phyloP scores from a whole-genome alignment of 2,113 vertebrate genomes.

The Chamaetylas fuelleborni region DNA sequence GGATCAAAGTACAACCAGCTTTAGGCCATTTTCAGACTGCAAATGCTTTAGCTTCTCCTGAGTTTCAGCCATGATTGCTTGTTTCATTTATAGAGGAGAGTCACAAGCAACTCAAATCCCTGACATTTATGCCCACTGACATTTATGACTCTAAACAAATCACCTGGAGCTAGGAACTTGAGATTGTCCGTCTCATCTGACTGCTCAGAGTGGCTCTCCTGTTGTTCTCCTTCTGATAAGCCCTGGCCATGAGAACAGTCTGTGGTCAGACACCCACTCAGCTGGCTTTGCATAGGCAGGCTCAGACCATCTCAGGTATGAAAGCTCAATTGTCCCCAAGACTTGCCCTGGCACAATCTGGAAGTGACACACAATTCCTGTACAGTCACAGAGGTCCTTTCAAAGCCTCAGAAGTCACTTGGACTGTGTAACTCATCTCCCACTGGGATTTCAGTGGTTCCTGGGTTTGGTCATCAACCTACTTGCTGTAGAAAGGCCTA shows the following conservation, averaged over 20 bases:
- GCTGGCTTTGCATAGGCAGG: neutral
- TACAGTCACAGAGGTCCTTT: neutral
- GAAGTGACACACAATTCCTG: neutral
- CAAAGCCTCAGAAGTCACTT: neutral
- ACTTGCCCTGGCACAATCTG: neutral
- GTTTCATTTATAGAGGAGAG: neutral
- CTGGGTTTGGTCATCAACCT: neutral
- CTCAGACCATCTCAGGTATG: neutral
- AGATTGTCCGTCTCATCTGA: fast-evolving
- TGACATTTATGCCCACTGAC: neutral
- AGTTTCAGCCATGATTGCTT: neutral
- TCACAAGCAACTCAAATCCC: neutral
- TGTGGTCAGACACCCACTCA: neutral
- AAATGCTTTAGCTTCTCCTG: neutral
- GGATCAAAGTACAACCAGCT: neutral
- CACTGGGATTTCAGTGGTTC: neutral
- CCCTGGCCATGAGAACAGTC: neutral
- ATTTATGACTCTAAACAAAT: neutral
- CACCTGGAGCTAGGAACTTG: neutral
- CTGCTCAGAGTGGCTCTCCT: fast-evolving
- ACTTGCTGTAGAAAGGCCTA: neutral
- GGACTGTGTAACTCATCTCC: neutral
- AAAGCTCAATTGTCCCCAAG: neutral
- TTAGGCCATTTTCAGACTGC: neutral
- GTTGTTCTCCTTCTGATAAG: neutral